Base-by-base conservation (phyloP, 2,113 vertebrate species). In the Pitta sordida region DNA sequence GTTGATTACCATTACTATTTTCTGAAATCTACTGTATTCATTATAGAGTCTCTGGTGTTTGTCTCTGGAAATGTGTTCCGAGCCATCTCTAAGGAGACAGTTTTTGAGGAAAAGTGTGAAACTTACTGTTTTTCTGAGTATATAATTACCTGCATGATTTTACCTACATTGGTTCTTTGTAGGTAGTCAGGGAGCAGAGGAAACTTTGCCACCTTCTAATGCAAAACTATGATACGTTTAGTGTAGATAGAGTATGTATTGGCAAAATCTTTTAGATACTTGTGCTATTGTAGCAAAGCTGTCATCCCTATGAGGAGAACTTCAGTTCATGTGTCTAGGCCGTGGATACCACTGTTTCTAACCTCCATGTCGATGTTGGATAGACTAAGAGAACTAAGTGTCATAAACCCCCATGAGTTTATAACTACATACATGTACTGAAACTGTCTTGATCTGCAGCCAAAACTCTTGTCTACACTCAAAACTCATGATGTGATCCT, bases 361-460 rank as follows among this genome's bases (percentile, higher is more conserved):
- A 3, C 3, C 9, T 59, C 27, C 1, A 0, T 8, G 15, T 74
- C n/a, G 32, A 15, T 51, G 20, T 56, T 29, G 41, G 64, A 64
- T 55, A 86, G 55, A 59, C 23, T 64, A 9, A 84, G 64, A 83
- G 26, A 69, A 48, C n/a, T 11, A 80, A 73, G 58, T 39, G 30
- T 39, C 46, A n/a, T 19, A 56, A 86, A 69, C 9, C 11, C 23
- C 48, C 48, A 21, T 21, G 43, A 82, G 58, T 46, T 85, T 15
- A 3, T 46, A 49, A 46, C 20, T 53, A 7, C 15, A 32, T 26
- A 15, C 4, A 16, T 15, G 9, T 29, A 32, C 21, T 81, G 29
- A 69, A 86, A 43, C 10, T 32, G 48, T 21, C 69, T 39, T 78
- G 30, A 20, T 52, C 15, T 16, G 43, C 55, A 70, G 44, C 55